Evolutionary conservation across 2,797 vertebrate species (phyloP).

Genomic region (Peromyscus melanophrys): DNA sequence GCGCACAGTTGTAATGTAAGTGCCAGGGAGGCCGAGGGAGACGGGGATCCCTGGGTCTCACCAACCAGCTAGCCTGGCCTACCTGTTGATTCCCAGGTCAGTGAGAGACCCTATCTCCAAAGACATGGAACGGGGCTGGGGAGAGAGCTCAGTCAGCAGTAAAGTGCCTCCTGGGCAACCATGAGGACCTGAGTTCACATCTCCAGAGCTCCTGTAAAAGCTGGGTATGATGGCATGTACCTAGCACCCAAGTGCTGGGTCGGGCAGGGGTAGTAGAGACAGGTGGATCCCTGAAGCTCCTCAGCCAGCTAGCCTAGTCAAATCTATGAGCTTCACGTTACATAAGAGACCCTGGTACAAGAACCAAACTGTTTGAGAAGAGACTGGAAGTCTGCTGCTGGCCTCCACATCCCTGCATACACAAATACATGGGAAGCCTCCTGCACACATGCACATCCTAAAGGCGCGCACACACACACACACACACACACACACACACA

Average conservation of each 20-base stretch:
- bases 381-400: neutral
- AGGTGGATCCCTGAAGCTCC: neutral
- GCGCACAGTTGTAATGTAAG: neutral
- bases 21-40: too few species aligned
- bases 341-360: neutral
- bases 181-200: neutral
- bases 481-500: neutral
- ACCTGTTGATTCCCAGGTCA: neutral
- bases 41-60: neutral
- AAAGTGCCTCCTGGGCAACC: neutral
- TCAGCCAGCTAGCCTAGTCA: neutral
- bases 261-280: too few species aligned
- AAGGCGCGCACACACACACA: neutral
- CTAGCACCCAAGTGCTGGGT: neutral
- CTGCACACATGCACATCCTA: neutral
- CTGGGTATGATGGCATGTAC: neutral
- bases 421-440: neutral
- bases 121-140: neutral
- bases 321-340: neutral
- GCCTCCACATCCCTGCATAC: neutral
- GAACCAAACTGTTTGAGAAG: neutral
- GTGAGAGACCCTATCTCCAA: neutral
- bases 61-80: neutral
- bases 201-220: neutral
- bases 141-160: neutral